Evolutionary conservation across 2,113 vertebrate species (phyloP), one percentile per base, ranked within the genome.

Genomic region (Tyrannus savana): DNA sequence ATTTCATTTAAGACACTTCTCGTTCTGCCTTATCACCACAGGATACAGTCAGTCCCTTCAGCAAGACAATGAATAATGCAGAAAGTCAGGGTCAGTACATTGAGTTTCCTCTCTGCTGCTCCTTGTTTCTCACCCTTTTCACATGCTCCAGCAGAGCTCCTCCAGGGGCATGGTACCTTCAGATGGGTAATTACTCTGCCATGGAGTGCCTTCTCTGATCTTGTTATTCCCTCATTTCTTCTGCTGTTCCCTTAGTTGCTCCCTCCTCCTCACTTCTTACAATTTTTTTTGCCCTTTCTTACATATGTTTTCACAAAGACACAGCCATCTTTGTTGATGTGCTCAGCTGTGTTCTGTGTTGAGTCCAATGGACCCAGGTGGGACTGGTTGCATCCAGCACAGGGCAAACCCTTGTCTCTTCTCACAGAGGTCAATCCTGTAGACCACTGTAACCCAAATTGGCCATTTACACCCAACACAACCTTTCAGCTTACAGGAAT

Each of bases 361-460:
- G 28, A 23, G 21, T 49, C 6, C 1, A 2, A 7, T 30, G 24
- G n/a, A 91, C 15, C 1, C 11, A 14, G 2, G 0, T 58, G 46
- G 12, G 28, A 47, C 6, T 1, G 1, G 4, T 7, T 81, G 5
- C 53, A 35, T 50, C 6, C 11, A 62, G n/a, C 19, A 46, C 11
- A 53, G 22, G 4, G 4, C 7, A 82, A 22, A 66, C 6, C 2
- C 4, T 56, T 44, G 4, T 58, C 6, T 68, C 6, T 49, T 91
- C 30, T 74, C 39, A 49, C 50, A 50, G 33, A 78, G 17, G 9
- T 16, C 4, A 12, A 11, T 5, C 2, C 17, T 42, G 19, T 5
- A 71, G 55, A 15, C 24, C 12, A 7, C 4, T 2, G 1, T 12
- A 30, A 53, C 28, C 7, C 53, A 63, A 52, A 6, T 11, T 74